Evolutionary conservation across 1,140 invertebrate genomes (phyloP), one percentile per base, ranked within the genome.

Genomic region (Euglossa dilemma): DNA sequence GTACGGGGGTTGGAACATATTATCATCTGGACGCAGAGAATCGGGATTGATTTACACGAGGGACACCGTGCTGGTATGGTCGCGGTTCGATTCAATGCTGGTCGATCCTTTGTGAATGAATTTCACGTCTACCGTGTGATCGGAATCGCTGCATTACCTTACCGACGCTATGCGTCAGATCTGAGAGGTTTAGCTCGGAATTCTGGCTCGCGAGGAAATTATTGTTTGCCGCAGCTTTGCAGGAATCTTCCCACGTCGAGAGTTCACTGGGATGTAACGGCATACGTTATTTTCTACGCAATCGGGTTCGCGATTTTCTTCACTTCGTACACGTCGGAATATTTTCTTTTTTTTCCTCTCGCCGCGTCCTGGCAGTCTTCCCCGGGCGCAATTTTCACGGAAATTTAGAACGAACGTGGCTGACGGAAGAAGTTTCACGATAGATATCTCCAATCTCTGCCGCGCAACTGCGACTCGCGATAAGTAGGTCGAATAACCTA

Each of bases 31-130:
- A 52, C 69, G 57, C n/a, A 71, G 23, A 57, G 36, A 80, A 72
- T 80, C 52, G 61, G 47, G 56, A 73, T 73, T 80, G 76, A 79
- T 79, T 70, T 59, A 78, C 52, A 54, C 45, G 11, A 8, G 66
- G 54, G 16, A 50, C 43, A 47, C 56, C 18, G 23, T 50, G 43
- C 6, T 28, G 45, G 57, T n/a, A 45, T 47, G 57, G 11, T 61
- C 56, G 14, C n/a, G 12, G 6, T 23, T 8, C 25, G n/a, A 47
- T 61, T 63, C 56, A 75, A 47, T 25, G n/a, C 7, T 50, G 43
- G 16, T 3, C 23, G 25, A 18, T 9, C 23, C 12, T 45, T 43
- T 20, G 1, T 23, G 43, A 74, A 74, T 18, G 23, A 74, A 47
- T 57, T 36, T 25, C 43, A 43, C 43, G 36, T 11, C 20, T 54